phyloP scores from a whole-genome alignment of 1,140 invertebrate species.

The Anoplophora glabripennis region DNA sequence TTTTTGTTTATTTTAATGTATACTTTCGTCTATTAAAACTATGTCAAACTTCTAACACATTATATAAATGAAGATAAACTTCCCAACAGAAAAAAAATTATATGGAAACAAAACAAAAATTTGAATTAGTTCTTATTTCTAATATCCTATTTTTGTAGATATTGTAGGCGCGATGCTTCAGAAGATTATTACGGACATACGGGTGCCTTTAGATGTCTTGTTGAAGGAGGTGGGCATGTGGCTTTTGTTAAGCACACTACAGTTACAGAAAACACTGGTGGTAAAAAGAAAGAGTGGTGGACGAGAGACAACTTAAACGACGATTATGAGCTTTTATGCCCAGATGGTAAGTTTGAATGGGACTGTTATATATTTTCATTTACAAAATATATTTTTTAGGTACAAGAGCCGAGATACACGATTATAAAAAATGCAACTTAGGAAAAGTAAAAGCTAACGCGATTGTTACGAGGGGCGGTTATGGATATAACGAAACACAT shows the following conservation, averaged over 20 bases:
- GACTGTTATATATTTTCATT: not conserved
- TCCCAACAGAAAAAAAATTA: too few relatives aligned
- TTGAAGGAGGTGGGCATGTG: slow-evolving; percentile 92
- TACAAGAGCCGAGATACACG: slow-evolving; percentile 69
- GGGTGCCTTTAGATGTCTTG: slow-evolving; percentile 88
- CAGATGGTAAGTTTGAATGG: slow-evolving; percentile 67
- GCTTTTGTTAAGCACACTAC: slow-evolving; percentile 94
- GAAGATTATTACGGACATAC: slow-evolving; percentile 89
- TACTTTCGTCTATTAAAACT: too few relatives aligned
- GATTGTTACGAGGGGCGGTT: slow-evolving; percentile 78
- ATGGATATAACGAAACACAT: slow-evolving; percentile 73
- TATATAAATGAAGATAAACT: too few relatives aligned
- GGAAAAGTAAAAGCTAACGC: slow-evolving; percentile 90
- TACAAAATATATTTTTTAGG: slow-evolving; percentile 49
- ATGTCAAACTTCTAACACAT: too few relatives aligned
- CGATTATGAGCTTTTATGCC: slow-evolving; percentile 92
- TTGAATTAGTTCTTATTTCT: too few relatives aligned
- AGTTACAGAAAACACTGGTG: slow-evolving; percentile 86
- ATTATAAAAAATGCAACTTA: slow-evolving; percentile 85
- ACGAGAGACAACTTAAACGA: slow-evolving; percentile 86
- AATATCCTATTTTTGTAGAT: not conserved
- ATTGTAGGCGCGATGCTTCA: slow-evolving; percentile 71
- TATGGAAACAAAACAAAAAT: too few relatives aligned
- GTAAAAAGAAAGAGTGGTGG: slow-evolving; percentile 88
- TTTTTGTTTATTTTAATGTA: too few relatives aligned